Conservation (phyloP, 2,888 invertebrate species). For the Leucozona laternaria region DNA sequence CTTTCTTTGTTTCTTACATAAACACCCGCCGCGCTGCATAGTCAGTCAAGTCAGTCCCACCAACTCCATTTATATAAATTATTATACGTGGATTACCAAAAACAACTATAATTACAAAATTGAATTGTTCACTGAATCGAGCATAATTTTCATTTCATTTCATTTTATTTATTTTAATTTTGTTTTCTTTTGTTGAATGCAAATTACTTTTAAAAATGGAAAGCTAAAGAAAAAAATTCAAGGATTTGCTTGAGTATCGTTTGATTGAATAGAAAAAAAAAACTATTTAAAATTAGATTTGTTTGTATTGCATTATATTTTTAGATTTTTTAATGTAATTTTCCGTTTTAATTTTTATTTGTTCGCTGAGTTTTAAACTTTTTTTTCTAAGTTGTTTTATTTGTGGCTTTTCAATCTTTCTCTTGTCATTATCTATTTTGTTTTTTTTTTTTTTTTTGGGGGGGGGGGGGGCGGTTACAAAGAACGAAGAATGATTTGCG, state of each 20-base stretch:
- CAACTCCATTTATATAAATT: background rate
- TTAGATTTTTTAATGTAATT: conserved; percentile 11
- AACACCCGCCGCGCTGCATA: too few relatives aligned
- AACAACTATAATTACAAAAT: background rate
- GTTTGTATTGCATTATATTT: background rate
- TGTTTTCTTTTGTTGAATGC: background rate
- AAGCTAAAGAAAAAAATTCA: background rate
- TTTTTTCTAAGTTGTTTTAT: background rate
- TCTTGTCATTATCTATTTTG: background rate
- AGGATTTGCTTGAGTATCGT: background rate
- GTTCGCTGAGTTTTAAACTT: background rate
- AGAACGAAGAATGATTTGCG: background rate
- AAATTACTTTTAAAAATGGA: conserved; percentile 3
- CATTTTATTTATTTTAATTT: background rate
- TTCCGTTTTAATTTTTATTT: background rate
- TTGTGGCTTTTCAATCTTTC: background rate
- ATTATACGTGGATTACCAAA: conserved; percentile 3
- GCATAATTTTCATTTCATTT: background rate
- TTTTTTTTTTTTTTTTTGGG: background rate
- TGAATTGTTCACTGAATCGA: conserved; percentile 2
- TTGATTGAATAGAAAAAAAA: background rate
- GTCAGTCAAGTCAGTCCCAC: background rate
- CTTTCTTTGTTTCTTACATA: background rate
- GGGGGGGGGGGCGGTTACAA: background rate
- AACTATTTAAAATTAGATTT: conserved; percentile 9